Base-by-base conservation (phyloP, 2,888 invertebrate species). In the Polydrusus cervinus region DNA sequence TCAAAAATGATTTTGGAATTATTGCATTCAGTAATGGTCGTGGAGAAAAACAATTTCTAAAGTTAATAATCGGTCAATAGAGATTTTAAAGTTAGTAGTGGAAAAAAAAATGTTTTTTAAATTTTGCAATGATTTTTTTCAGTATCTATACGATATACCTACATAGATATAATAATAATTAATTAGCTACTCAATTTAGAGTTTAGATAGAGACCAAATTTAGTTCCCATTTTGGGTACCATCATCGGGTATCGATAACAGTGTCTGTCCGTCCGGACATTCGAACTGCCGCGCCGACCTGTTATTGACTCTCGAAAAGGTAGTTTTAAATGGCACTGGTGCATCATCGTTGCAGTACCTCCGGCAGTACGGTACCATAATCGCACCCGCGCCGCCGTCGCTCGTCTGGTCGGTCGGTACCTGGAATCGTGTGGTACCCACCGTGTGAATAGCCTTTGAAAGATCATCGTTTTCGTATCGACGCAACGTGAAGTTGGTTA, bases 241-340 rank as follows among this genome's bases (percentile, higher is more conserved):
- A 1, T 5, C 5, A 25, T 25, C 25, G 25, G 25, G 9, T 18
- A 61, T 47, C 47, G 47, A 70, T 70, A 61, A 70, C 51, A 25
- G 55, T 34, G 25, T 40, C 62, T 16, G 38, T 64, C 64, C 11
- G 71, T 43, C 9, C 53, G 70, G 61, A 49, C 61, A 61, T 61
- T 61, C 61, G 61, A 60, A 25, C 53, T 55, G 11, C 68, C 64
- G 18, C 45, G 45, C 45, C 62, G 45, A 5, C 40, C 38, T 66
- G 53, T 53, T 51, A 66, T 71, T 71, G 53, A 30, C 53, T 53
- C 64, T 71, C 61, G 18, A 61, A 70, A 70, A 61, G 51, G 34
- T 45, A 66, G 53, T 64, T 18, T 53, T 53, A 71, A 71, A 71
- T 71, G 53, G 43, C 71, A 71, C 53, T 66, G 40, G 66, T 66